Base-by-base conservation (phyloP, 2,888 invertebrate species). In the Drosophila paranaensis region DNA sequence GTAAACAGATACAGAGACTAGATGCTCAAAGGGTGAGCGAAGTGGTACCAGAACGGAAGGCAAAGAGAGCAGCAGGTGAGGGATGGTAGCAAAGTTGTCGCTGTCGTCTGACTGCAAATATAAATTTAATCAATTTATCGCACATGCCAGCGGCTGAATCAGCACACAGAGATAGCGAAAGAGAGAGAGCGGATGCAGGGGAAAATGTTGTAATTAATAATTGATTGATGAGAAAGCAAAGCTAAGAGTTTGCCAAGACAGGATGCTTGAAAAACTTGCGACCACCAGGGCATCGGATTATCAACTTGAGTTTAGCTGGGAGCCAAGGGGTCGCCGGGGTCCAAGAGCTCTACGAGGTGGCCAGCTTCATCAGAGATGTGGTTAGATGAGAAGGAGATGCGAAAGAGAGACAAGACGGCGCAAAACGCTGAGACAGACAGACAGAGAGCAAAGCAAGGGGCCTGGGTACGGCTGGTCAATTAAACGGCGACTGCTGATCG, bases 111-210 rank as follows among this genome's bases (percentile, higher is more conserved):
- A 66, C 71, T 71, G 66, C 30, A 39, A 64, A 50, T 62, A 74
- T 77, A 82, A 80, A 85, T 80, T 71, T 72, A 85, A 82, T 82
- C 83, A 85, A 82, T 80, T 85, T 82, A 82, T 82, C 70, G 65
- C 62, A 25, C 46, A 30, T n/a, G 46, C 43, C 25, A 56, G 46
- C 57, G 37, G 57, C 58, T 58, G 58, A 58, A 2, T 58, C 58
- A 65, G 50, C 33, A 27, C 9, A n/a, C 6, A 6, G 14, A 37
- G 1, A 1, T 42, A 11, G 37, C 1, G 42, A 11, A 6, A 6
- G 14, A 37, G 37, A 20, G 35, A 25, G 53, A 30, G 13, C 30
- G 35, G 50, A 46, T 16, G 27, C 11, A n/a, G 42, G 53, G 42
- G 43, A 30, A 60, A 51, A 35, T 65, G 71, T 74, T 85, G 86